phyloP scores from a whole-genome alignment of 2,888 invertebrate genomes.

The Harmothoe impar region DNA sequence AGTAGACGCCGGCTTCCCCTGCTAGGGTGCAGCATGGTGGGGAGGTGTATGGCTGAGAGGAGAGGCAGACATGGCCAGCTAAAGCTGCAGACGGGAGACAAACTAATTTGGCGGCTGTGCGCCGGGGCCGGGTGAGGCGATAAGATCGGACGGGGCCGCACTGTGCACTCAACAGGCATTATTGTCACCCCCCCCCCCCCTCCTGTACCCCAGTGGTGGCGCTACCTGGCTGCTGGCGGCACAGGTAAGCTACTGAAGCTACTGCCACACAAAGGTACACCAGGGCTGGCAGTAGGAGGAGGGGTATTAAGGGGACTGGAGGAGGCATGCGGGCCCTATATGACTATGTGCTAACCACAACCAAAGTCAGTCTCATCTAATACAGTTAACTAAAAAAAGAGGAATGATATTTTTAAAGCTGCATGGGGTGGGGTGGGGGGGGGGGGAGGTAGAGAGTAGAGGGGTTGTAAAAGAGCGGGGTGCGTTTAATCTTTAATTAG shows the following conservation, averaged over 20 bases:
- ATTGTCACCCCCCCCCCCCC: slow-evolving; percentile 6
- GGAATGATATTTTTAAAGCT: no score
- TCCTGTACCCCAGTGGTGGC: not conserved
- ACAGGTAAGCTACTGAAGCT: slow-evolving; percentile 31
- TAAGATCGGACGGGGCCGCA: slow-evolving; percentile 33
- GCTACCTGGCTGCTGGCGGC: slow-evolving; percentile 31
- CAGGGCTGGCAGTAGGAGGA: not conserved
- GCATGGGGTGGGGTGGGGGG: not conserved
- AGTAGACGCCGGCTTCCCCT: no score
- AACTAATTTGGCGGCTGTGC: slow-evolving; percentile 34
- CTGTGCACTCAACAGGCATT: slow-evolving; percentile 37
- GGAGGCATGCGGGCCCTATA: no score
- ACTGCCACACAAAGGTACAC: not conserved
- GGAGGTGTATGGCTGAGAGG: not conserved
- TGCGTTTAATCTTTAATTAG: slow-evolving; percentile 39
- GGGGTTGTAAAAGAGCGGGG: not conserved
- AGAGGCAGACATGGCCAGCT: not conserved
- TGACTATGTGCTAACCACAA: not conserved
- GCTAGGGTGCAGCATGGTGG: not conserved
- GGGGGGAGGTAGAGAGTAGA: not conserved
- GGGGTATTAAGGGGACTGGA: not conserved
- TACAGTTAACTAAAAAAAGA: no score
- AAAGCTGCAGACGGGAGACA: slow-evolving; percentile 14
- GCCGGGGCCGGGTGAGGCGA: not conserved
- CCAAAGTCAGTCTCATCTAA: no score